Conservation (phyloP, 2,797 vertebrate species). For the Sebastes iracundus region DNA sequence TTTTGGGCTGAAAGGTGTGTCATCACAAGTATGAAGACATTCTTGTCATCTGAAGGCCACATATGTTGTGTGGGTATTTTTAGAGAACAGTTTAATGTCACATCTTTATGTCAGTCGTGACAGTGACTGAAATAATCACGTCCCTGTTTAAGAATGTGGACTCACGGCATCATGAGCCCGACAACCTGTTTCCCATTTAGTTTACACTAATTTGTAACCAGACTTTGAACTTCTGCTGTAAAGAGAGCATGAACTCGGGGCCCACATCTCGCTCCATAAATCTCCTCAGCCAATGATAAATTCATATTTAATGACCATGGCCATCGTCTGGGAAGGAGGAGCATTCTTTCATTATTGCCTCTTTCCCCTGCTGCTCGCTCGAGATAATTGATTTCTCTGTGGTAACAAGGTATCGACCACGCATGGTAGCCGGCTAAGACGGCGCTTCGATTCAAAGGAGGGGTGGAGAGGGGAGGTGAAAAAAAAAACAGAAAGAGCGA, state of each 20-base stretch:
- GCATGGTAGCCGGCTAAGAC: constrained; percentile 73
- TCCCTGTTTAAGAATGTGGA: neutral
- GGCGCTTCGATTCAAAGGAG: constrained; percentile 76
- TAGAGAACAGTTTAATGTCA: neutral
- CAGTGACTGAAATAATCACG: constrained; percentile 8
- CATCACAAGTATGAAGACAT: neutral
- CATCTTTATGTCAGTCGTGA: neutral
- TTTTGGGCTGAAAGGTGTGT: constrained; percentile 3
- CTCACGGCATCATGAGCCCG: neutral
- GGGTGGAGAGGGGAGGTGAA: constrained; percentile 40
- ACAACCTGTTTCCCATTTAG: constrained; percentile 38
- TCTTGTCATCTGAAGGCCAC: neutral
- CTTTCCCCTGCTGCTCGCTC: constrained; percentile 79
- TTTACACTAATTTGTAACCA: constrained; percentile 50
- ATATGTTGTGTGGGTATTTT: neutral
- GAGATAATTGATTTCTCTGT: constrained; percentile 86
- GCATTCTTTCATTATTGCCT: constrained; percentile 83
- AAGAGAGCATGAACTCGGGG: constrained; percentile 55
- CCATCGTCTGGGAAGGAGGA: constrained; percentile 79
- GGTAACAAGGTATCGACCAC: constrained; percentile 88
- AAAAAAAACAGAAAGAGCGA: neutral
- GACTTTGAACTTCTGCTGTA: constrained; percentile 43
- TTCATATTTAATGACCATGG: constrained; percentile 82
- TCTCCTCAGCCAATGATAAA: constrained; percentile 76
- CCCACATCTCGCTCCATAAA: constrained; percentile 65